Evolutionary conservation across 2,113 vertebrate species (phyloP), one percentile per base, ranked within the genome.

Genomic region (Sula dactylatra): DNA sequence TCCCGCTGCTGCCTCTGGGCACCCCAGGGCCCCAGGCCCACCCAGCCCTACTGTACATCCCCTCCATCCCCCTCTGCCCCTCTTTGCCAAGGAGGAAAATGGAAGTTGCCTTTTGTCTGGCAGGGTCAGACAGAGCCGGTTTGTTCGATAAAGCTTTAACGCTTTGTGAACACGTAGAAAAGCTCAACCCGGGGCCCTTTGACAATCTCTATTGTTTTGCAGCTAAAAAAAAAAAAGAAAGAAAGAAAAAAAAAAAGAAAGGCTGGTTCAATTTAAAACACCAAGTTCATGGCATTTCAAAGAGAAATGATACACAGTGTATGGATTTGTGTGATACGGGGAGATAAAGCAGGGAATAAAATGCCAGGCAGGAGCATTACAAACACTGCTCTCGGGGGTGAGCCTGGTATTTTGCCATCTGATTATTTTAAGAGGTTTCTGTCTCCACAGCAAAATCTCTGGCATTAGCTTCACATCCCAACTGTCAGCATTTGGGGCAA

Each of bases 261-360:
- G 69, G 89, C 87, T 83, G 79, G 84, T 96, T 97, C 27, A 88
- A 92, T 94, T 96, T 97, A 98, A 98, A 98, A 95, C 97, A 95
- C 98, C 98, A 98, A 98, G 98, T 98, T 98, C 98, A 98, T 97
- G 98, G 98, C 98, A 98, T 98, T 98, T 98, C 97, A 97, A 98
- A 98, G 88, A 94, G 97, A 96, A 97, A 95, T 85, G 97, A 97
- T 98, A 96, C 94, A 49, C 64, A 71, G 87, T 0, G 10, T 81
- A 79, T 71, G 94, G 95, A 93, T 81, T 92, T 94, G 92, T 90
- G 96, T 91, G 96, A 97, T 95, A 94, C 2, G 1, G 62, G 32
- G 86, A 97, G 81, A 97, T 93, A 88, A 95, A 82, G 79, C 83
- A 40, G 50, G 96, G 94, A 93, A 93, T 93, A 61, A 94, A 97